Conservation (phyloP, 2,797 vertebrate species). For the Darevskia mixta region DNA sequence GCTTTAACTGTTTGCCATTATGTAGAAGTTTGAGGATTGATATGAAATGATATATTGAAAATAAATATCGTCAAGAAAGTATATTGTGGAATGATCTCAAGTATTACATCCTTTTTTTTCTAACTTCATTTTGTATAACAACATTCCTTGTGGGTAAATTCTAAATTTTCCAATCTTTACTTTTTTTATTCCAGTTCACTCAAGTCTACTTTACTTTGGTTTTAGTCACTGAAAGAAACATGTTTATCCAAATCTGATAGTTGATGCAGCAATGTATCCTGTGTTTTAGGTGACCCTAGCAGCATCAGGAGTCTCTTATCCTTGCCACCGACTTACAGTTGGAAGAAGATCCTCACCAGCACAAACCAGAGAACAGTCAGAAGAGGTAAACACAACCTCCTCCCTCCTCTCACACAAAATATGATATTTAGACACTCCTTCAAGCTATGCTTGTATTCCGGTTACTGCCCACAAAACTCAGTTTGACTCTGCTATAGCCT, state of each 20-base stretch:
- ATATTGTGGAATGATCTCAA: neutral
- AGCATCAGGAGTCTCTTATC: conserved; percentile 91
- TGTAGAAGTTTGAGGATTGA: neutral
- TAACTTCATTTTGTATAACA: neutral
- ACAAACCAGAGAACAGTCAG: conserved; percentile 91
- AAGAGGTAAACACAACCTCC: conserved; percentile 84
- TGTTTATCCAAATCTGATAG: neutral
- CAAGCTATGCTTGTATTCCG: neutral
- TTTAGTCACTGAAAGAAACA: neutral
- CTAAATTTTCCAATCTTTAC: conserved; percentile 7
- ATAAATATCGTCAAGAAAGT: no score
- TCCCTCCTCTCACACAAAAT: neutral
- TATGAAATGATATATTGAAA: neutral
- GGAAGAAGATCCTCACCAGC: conserved; percentile 92
- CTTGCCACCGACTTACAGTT: conserved; percentile 96
- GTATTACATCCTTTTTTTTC: neutral
- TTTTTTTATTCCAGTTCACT: neutral
- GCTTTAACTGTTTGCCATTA: neutral
- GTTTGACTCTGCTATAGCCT: neutral
- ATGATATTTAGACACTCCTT: neutral
- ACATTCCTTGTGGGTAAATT: neutral
- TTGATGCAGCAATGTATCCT: neutral
- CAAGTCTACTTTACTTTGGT: conserved; percentile 14
- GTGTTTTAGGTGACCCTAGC: conserved; percentile 92
- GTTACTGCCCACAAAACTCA: neutral